A percentile compares a stretch with the other conserved stretches of the same genome.
Evolutionary conservation across 1,140 invertebrate species (phyloP).

Genomic region (Macrosteles quadrilineatus): DNA sequence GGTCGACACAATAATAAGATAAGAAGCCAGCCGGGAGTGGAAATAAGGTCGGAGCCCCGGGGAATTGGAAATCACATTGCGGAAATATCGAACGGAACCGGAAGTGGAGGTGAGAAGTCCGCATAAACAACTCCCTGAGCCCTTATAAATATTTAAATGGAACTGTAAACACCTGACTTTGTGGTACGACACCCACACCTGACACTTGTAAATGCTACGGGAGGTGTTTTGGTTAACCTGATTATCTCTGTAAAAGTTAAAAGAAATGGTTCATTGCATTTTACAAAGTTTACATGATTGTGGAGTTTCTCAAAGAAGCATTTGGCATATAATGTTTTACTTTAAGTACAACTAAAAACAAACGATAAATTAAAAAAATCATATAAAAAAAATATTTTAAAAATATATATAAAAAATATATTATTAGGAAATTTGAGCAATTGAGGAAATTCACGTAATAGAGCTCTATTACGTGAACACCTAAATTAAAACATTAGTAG

Average conservation of each 20-base stretch:
- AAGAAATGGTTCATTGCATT: too few species aligned
- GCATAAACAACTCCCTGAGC: background rate
- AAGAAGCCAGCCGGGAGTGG: constrained; percentile 1
- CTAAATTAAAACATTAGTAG: too few species aligned
- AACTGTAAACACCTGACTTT: background rate
- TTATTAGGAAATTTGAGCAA: too few species aligned
- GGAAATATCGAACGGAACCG: background rate
- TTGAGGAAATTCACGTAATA: too few species aligned
- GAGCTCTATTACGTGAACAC: too few species aligned
- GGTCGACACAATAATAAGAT: constrained; percentile 24
- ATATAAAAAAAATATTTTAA: background rate
- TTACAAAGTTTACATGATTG: background rate
- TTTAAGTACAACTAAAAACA: background rate
- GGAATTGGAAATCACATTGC: constrained; percentile 22
- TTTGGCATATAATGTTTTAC: background rate
- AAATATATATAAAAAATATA: background rate
- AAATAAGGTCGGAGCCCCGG: constrained; percentile 13
- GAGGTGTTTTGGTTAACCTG: too few species aligned
- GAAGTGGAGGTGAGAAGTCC: background rate
- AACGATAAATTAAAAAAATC: background rate
- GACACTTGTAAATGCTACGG: too few species aligned
- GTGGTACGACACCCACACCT: too few species aligned
- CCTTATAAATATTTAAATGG: background rate
- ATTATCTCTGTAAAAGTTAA: too few species aligned
- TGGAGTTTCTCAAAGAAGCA: background rate